Conservation (phyloP, 2,113 vertebrate species). For the Platysteira castanea region DNA sequence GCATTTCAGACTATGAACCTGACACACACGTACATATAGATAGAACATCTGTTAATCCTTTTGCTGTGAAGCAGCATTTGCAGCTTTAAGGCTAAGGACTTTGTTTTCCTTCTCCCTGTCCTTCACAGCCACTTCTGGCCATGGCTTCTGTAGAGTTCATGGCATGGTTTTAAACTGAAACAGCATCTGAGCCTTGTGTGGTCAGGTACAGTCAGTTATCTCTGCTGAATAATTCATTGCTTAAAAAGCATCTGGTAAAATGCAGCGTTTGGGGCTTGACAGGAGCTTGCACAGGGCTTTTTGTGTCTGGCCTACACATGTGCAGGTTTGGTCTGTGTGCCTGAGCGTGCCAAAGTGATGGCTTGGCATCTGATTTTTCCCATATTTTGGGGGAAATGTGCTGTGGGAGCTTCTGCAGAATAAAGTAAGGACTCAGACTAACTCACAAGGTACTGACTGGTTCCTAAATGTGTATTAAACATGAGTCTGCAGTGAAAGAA, state of each 20-base stretch:
- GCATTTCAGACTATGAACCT: no score
- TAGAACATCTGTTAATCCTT: neutral
- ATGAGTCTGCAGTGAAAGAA: neutral
- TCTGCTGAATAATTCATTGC: neutral
- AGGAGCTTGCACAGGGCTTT: neutral
- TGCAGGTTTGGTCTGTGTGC: neutral
- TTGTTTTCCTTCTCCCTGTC: neutral
- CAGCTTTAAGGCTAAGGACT: neutral
- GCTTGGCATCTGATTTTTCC: neutral
- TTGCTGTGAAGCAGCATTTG: neutral
- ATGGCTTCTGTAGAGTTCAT: neutral
- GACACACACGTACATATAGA: accelerated
- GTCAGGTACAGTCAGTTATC: neutral
- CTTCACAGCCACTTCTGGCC: neutral
- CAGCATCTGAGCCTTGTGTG: neutral
- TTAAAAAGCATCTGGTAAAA: neutral
- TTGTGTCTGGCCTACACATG: accelerated
- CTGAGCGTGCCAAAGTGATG: accelerated
- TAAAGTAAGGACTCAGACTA: neutral
- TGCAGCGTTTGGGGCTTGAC: neutral
- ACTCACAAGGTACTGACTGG: neutral
- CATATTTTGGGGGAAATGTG: neutral
- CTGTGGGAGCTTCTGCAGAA: neutral
- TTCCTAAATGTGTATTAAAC: neutral
- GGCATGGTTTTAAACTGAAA: neutral